Base-by-base conservation (phyloP, 2,113 vertebrate species). In the Calonectris borealis region DNA sequence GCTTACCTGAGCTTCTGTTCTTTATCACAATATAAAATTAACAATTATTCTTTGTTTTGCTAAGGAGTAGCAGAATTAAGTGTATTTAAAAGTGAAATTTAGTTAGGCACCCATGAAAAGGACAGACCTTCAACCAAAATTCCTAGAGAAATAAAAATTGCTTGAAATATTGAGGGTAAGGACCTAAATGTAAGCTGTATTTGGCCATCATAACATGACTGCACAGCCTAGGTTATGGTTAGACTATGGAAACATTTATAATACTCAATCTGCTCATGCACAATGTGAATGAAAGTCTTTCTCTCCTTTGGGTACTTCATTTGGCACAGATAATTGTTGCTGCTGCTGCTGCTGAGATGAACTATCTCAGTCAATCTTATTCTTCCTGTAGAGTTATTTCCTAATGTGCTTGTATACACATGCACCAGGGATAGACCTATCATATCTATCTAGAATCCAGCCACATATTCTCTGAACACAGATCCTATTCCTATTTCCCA, bases 41-140 rank as follows among this genome's bases (percentile, higher is more conserved):
- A 65, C 68, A 71, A 26, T 15, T 0, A 32, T 27, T 58, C 0
- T 15, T 70, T 49, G 1, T 32, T 85, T 65, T 65, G 3, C 8
- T 42, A 36, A 60, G 6, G 11, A 51, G 4, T 13, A 11, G 6
- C 3, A 82, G 48, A 61, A 82, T 21, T 31, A 36, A 2, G 2
- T 26, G 5, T 6, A 22, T 65, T 40, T 13, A 13, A 83, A 70
- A 83, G 40, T 21, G 1, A 21, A 40, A 15, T 0, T 52, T 24
- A 48, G 8, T 29, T 20, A 19, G 15, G 3, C 15, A 51, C 3
- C 4, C 12, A 6, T 13, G 25, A 46, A 55, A 72, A 62, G 6
- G 19, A 16, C 8, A 70, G 7, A 40, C 4, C 4, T 83, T 80
- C 16, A 36, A 70, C 0, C 3, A 52, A 76, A 36, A 5, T n/a